Conservation (phyloP, 2,113 vertebrate genomes). For the Ochotona curzoniae region DNA sequence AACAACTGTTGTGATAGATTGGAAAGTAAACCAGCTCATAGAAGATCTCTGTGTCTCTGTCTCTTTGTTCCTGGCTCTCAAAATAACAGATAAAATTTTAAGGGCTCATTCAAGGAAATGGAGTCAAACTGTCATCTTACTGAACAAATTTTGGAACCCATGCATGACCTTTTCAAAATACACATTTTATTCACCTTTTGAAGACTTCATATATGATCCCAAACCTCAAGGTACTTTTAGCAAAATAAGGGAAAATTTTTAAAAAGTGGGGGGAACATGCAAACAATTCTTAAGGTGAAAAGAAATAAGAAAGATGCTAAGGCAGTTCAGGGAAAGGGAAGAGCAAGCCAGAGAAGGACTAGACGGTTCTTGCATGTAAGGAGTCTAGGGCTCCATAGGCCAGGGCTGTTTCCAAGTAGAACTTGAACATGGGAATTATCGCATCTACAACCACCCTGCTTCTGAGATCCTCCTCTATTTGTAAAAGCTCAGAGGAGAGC, state of each 20-base stretch:
- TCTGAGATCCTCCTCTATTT: background rate
- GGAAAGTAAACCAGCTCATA: too few species aligned
- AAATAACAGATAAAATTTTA: too few species aligned
- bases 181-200: too few species aligned
- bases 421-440: too few species aligned
- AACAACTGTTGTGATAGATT: too few species aligned
- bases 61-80: too few species aligned
- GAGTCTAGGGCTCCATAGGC: background rate
- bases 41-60: too few species aligned
- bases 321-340: background rate
- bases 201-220: too few species aligned
- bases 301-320: background rate
- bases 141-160: too few species aligned
- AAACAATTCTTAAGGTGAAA: background rate
- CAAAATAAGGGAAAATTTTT: background rate
- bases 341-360: background rate
- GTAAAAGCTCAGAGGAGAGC: background rate
- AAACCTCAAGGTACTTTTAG: background rate
- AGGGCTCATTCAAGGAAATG: too few species aligned
- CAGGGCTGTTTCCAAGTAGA: background rate
- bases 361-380: background rate
- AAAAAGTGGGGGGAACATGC: background rate
- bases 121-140: too few species aligned
- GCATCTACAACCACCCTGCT: background rate
- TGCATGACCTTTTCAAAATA: too few species aligned